Conservation (phyloP, 2,797 vertebrate species). For the Bradypodion pumilum region DNA sequence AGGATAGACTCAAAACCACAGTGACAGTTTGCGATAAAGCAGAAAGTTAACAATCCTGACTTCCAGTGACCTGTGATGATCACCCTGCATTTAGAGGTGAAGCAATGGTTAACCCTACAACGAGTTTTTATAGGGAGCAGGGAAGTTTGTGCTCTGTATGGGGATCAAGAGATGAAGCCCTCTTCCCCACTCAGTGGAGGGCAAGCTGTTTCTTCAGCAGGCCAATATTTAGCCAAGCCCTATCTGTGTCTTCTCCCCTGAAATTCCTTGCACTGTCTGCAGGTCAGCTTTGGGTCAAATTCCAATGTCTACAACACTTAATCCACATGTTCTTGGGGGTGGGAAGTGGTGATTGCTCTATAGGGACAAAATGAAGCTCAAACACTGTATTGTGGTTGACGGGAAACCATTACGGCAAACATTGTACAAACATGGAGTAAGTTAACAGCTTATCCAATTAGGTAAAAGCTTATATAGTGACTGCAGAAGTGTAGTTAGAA, state of each 20-base stretch:
- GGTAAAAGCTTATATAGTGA: no score
- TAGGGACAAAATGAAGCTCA: no score
- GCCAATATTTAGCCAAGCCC: background rate
- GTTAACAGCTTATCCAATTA: no score
- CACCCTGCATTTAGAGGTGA: background rate
- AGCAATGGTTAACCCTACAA: background rate
- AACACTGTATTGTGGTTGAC: no score
- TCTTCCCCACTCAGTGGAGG: background rate
- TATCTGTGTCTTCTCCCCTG: background rate
- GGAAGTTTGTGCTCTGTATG: background rate
- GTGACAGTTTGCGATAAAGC: conserved; percentile 14
- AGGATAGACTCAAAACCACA: background rate
- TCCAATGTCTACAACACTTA: background rate
- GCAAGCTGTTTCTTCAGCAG: no score
- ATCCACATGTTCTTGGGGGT: background rate
- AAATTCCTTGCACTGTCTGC: background rate
- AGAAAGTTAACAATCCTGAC: background rate
- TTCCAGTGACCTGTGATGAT: background rate
- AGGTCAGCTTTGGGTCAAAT: background rate
- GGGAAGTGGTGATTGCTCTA: no score
- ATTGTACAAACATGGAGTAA: no score
- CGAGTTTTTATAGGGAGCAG: no score
- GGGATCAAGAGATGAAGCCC: background rate
- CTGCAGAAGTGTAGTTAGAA: no score
- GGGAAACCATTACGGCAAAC: no score